phyloP scores from a whole-genome alignment of 2,113 vertebrate genomes.

The Pedionomus torquatus region DNA sequence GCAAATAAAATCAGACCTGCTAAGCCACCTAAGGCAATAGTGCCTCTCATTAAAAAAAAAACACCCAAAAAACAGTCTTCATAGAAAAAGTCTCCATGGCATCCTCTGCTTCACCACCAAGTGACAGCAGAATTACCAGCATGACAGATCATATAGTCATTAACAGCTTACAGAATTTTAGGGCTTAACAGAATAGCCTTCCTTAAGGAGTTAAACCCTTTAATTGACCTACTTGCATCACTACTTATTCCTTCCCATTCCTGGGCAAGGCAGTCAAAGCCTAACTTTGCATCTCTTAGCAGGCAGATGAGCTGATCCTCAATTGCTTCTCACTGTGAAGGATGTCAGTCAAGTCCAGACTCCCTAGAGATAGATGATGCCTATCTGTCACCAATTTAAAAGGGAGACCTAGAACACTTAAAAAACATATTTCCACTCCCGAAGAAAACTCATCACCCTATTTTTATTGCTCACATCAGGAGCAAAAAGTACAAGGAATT shows the following conservation, averaged over 20 bases:
- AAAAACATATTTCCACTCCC: neutral
- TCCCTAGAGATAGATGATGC: neutral
- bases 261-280: neutral
- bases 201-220: neutral
- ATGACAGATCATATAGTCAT: neutral
- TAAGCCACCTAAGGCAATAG: neutral
- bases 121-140: neutral
- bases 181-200: neutral
- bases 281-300: neutral
- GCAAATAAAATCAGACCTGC: neutral
- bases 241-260: neutral
- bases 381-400: neutral
- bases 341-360: neutral
- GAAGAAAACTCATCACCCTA: neutral
- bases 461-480: neutral
- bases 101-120: neutral
- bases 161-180: neutral
- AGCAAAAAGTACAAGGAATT: neutral
- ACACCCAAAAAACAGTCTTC: neutral
- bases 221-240: neutral
- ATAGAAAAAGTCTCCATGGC: neutral
- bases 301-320: neutral
- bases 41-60: neutral
- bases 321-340: neutral
- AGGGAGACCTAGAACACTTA: neutral